Evolutionary conservation across 2,797 vertebrate genomes (phyloP).

Genomic region (Ispidina picta): DNA sequence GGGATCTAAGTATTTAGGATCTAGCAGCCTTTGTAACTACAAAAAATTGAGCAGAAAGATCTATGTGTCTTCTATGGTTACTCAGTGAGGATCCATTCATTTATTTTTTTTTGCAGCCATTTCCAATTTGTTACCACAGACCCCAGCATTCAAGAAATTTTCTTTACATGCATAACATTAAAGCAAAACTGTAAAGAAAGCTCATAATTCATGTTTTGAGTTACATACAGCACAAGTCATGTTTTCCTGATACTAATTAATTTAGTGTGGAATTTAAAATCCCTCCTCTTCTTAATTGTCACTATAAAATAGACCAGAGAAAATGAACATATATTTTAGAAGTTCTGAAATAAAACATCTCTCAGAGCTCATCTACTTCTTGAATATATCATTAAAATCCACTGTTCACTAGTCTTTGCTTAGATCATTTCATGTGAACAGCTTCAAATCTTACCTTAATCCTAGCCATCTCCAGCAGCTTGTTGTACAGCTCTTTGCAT

Average conservation of each 20-base stretch:
- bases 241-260: not conserved
- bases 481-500: not conserved
- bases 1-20: not conserved
- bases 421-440: not conserved
- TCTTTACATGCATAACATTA: not conserved
- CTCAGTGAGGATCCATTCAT: not conserved
- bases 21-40: not conserved
- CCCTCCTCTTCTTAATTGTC: not conserved
- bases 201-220: not conserved
- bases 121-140: not conserved
- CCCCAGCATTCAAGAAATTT: not conserved
- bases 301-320: not conserved
- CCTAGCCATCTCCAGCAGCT: not conserved
- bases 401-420: not conserved
- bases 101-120: not conserved
- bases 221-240: not conserved
- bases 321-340: not conserved
- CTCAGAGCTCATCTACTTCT: not conserved
- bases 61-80: not conserved
- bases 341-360: not conserved
- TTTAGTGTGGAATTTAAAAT: not conserved
- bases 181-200: not conserved
- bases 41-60: not conserved
- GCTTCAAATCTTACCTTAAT: conserved; percentile 15
- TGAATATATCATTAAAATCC: not conserved